Percentiles rank a stretch among this genome's conserved stretches.
These are phyloP conservation scores for Drosophila phalerata DNA, from an alignment of 2,888 invertebrate genomes.

Conservation along the genomic window DNA sequence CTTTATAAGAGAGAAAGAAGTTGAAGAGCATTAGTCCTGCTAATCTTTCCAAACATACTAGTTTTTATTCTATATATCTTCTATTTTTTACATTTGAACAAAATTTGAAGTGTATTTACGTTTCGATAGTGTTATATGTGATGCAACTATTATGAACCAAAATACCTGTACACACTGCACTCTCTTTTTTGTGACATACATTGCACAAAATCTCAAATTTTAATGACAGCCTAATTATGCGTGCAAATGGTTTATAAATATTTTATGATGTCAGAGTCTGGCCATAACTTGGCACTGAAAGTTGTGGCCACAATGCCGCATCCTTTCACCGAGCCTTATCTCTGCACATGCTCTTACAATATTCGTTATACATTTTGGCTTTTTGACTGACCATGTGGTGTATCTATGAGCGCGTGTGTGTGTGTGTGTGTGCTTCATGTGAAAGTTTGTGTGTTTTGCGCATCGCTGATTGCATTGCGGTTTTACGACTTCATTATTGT, in stretches of 20 bases:
- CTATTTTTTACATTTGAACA: background rate
- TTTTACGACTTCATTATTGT: constrained; percentile 82
- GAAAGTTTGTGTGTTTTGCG: constrained; percentile 72
- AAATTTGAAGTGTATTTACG: background rate
- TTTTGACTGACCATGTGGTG: constrained; percentile 49
- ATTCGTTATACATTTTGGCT: constrained; percentile 55
- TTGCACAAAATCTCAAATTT: constrained; percentile 77
- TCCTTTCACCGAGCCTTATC: constrained; percentile 11
- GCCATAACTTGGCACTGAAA: constrained; percentile 58
- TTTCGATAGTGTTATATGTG: background rate
- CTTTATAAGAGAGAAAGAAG: too few relatives aligned
- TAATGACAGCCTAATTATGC: constrained; percentile 85
- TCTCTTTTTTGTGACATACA: constrained; percentile 38
- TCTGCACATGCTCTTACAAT: constrained; percentile 15
- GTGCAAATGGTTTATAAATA: constrained; percentile 85
- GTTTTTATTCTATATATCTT: too few relatives aligned
- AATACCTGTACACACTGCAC: constrained; percentile 4
- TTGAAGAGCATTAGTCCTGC: background rate
- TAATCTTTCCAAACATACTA: background rate
- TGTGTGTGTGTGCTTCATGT: constrained; percentile 14
- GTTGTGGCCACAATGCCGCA: constrained; percentile 37
- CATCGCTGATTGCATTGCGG: constrained; percentile 81
- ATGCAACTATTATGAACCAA: background rate
- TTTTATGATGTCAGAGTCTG: constrained; percentile 69
- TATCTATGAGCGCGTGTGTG: constrained; percentile 3